Percentiles rank a stretch among this genome's conserved stretches.
Evolutionary conservation across 2,888 invertebrate species (phyloP).

Genomic region (Oscheius sp.): DNA sequence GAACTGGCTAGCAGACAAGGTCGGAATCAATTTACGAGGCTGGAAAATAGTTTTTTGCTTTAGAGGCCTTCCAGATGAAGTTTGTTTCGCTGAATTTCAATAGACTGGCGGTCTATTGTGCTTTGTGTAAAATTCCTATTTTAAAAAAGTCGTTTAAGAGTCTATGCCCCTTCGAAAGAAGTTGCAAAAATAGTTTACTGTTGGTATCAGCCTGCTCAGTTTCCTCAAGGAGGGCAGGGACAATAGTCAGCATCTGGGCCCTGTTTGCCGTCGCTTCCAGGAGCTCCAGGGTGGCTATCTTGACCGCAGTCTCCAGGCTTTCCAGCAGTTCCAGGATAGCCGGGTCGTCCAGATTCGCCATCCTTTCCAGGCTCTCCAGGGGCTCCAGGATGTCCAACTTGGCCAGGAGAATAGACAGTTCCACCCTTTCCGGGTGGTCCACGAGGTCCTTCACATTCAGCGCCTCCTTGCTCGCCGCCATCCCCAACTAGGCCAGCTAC

Average conservation of each 20-base stretch:
- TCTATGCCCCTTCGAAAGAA: no score
- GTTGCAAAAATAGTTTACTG: no score
- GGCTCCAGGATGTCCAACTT: constrained; percentile 39
- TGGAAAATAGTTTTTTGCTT: no score
- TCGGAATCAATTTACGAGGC: no score
- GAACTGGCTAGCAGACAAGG: no score
- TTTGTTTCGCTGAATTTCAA: no score
- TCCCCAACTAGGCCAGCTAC: constrained; percentile 54
- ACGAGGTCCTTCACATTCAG: constrained; percentile 50
- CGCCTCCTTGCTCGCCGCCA: constrained; percentile 42
- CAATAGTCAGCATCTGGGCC: constrained; percentile 34
- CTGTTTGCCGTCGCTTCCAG: constrained; percentile 40
- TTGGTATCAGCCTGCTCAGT: no score
- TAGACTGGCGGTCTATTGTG: no score
- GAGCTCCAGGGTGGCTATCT: constrained; percentile 39
- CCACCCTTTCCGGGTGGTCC: constrained; percentile 51
- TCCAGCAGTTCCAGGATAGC: constrained; percentile 42
- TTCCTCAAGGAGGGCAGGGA: constrained; percentile 22
- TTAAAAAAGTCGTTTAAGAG: no score
- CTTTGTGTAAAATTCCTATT: no score
- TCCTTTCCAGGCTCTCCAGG: constrained; percentile 38
- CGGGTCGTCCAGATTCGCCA: constrained; percentile 40
- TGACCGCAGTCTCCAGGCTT: constrained; percentile 46
- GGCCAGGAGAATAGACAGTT: no score
- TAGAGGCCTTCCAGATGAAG: no score